phyloP scores from a whole-genome alignment of 1,140 invertebrate species.

The Acromyrmex echinatior region DNA sequence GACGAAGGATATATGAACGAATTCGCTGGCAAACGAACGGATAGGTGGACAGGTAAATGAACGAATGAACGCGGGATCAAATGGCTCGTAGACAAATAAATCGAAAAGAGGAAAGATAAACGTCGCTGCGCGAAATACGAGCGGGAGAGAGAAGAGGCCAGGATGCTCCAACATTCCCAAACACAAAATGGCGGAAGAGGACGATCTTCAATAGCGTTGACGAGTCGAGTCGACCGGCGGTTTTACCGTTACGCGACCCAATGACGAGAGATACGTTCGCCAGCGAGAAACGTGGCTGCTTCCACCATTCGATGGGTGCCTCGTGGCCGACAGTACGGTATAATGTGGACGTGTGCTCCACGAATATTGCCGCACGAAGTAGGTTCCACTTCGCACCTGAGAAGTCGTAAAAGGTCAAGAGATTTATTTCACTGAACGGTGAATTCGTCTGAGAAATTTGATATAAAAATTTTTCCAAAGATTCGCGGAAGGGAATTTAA shows the following conservation, averaged over 20 bases:
- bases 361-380: neutral
- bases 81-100: constrained; percentile 46
- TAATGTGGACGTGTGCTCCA: neutral
- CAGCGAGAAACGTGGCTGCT: constrained; percentile 38
- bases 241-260: constrained; percentile 85
- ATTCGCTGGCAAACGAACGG: constrained; percentile 9
- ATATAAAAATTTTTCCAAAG: neutral
- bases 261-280: constrained; percentile 82
- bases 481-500: neutral
- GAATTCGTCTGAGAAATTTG: neutral
- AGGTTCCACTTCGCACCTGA: neutral
- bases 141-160: neutral
- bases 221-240: constrained; percentile 71
- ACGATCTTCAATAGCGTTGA: constrained; percentile 67
- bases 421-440: constrained; percentile 20
- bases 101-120: constrained; percentile 46
- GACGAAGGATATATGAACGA: constrained; percentile 25
- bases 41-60: constrained; percentile 17
- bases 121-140: constrained; percentile 25
- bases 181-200: constrained; percentile 46
- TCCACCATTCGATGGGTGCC: constrained; percentile 36
- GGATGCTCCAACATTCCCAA: constrained; percentile 36
- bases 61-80: constrained; percentile 38
- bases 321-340: constrained; percentile 33
- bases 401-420: neutral